phyloP scores from a whole-genome alignment of 30 jellyfish, hydroid and myxozoan genomes.

The Catostylus mosaicus region DNA sequence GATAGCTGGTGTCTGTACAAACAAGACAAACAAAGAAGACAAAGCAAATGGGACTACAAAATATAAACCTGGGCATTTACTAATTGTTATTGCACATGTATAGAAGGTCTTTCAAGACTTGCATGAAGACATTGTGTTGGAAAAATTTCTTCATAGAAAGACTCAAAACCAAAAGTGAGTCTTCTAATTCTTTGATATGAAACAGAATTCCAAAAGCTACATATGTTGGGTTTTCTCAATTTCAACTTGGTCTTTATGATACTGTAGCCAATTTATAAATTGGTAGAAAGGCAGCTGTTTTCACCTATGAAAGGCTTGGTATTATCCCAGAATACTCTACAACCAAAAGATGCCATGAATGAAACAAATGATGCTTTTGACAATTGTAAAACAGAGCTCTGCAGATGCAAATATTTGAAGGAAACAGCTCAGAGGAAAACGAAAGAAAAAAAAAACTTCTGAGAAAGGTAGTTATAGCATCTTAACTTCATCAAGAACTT shows the following conservation, averaged over 20 bases:
- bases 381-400: not conserved
- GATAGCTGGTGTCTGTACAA: not conserved
- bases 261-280: not conserved
- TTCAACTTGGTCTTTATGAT: not conserved
- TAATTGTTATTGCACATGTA: not conserved
- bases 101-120: not conserved
- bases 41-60: not conserved
- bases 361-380: not conserved
- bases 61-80: not conserved
- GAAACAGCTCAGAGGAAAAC: too few relatives aligned
- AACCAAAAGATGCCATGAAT: not conserved
- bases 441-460: too few relatives aligned
- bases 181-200: not conserved
- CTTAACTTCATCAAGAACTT: too few relatives aligned
- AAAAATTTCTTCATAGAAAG: not conserved
- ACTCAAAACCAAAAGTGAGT: not conserved
- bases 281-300: not conserved
- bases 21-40: not conserved
- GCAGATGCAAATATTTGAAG: too few relatives aligned
- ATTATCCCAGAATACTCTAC: not conserved
- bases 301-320: not conserved
- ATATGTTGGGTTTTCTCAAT: not conserved
- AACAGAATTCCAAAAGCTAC: not conserved
- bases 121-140: not conserved
- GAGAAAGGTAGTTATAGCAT: too few relatives aligned